These are phyloP conservation scores for Uria lomvia DNA, from an alignment of 2,113 vertebrate species.

Conservation along the genomic window DNA sequence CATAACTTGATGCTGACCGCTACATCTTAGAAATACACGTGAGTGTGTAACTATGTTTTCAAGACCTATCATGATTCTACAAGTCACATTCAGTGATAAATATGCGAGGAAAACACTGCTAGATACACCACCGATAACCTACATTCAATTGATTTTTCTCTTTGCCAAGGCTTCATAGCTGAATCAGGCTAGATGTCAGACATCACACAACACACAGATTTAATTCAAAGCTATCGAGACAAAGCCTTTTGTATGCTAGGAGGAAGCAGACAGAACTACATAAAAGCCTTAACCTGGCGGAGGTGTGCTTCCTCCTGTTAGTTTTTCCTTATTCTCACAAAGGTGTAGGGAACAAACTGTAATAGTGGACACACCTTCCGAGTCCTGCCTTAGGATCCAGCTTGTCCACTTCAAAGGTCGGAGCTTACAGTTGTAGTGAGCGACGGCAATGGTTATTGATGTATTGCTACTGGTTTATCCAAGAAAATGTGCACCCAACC, in stretches of 20 bases:
- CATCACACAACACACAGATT: neutral
- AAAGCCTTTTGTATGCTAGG: neutral
- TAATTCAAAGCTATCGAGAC: neutral
- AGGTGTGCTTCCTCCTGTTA: neutral
- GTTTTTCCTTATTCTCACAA: neutral
- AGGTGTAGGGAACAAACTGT: neutral
- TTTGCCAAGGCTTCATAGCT: neutral
- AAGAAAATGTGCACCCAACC: neutral
- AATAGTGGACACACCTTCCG: accelerated
- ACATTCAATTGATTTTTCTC: neutral
- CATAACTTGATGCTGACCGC: neutral
- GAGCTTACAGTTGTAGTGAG: neutral
- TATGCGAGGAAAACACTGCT: neutral
- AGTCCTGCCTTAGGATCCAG: neutral
- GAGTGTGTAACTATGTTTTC: neutral
- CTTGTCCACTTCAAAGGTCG: neutral
- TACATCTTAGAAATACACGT: neutral
- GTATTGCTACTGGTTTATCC: neutral
- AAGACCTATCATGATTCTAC: neutral
- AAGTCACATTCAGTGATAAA: neutral
- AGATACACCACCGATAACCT: neutral
- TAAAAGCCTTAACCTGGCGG: neutral
- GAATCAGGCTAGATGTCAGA: neutral
- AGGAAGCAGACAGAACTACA: neutral
- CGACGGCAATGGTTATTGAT: neutral